A percentile compares a stretch with the other conserved stretches of the same genome.
Conservation (phyloP, 1,140 invertebrate genomes). For the Vanessa tameamea region DNA sequence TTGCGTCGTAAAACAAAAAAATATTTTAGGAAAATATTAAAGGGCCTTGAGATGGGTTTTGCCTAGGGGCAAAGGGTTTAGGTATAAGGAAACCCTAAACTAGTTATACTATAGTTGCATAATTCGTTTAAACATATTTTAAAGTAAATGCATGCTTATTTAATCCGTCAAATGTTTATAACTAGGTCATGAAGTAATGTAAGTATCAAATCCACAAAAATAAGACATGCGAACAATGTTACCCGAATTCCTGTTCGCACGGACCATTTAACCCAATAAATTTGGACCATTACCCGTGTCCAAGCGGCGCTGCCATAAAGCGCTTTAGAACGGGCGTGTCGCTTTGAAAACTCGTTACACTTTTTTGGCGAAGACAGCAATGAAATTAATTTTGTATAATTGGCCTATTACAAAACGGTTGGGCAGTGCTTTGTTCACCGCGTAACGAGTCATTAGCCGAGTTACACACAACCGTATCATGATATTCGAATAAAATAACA, state of each 20-base stretch:
- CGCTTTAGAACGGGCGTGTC: conserved; percentile 62
- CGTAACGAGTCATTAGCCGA: conserved; percentile 33
- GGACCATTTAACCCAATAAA: conserved; percentile 76
- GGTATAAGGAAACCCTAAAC: no score
- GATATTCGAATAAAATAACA: not conserved
- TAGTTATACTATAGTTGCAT: no score
- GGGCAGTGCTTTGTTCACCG: conserved; percentile 28
- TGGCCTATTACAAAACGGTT: conserved; percentile 53
- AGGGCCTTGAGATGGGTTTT: no score
- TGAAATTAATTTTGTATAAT: conserved; percentile 74
- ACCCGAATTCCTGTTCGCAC: conserved; percentile 60
- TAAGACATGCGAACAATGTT: conserved; percentile 72
- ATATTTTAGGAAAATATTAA: no score
- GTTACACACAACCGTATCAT: conserved; percentile 14
- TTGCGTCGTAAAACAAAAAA: no score
- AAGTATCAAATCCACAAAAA: conserved; percentile 61
- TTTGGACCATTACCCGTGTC: conserved; percentile 75
- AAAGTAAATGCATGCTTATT: no score
- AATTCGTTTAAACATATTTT: no score
- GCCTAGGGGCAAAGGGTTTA: no score
- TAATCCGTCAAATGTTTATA: not conserved
- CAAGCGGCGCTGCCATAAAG: conserved; percentile 60
- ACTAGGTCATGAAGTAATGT: not conserved
- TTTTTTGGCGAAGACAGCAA: conserved; percentile 69
- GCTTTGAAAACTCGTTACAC: conserved; percentile 64